Percentiles rank a stretch among this genome's conserved stretches.
phyloP scores from a whole-genome alignment of 2,113 vertebrate genomes.

The Myotis yumanensis region DNA sequence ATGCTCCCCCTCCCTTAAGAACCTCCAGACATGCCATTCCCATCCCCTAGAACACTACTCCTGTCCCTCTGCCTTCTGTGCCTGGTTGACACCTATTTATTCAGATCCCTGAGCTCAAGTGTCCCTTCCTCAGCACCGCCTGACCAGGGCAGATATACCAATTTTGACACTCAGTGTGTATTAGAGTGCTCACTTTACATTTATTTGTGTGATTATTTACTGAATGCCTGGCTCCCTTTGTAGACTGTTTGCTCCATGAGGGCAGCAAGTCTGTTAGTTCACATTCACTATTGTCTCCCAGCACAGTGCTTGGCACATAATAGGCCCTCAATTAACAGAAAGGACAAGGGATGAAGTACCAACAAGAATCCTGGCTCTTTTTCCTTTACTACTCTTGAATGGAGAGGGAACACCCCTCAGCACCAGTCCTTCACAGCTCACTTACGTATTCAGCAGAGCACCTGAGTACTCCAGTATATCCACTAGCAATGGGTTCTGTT shows the following conservation, averaged over 20 bases:
- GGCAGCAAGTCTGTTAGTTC: background rate
- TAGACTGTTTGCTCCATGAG: background rate
- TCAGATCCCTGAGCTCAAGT: background rate
- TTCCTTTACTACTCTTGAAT: background rate
- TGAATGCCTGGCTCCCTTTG: background rate
- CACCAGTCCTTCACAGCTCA: background rate
- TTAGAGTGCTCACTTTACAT: background rate
- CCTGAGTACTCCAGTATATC: background rate
- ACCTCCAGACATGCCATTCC: background rate
- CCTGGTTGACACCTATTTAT: background rate
- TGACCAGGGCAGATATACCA: background rate
- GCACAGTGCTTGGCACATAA: background rate
- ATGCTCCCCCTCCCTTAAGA: background rate
- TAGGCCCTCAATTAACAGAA: background rate
- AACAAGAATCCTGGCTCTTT: background rate
- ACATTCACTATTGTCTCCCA: background rate
- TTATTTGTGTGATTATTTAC: background rate
- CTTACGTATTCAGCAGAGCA: background rate
- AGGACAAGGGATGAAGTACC: background rate
- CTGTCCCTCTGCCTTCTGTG: background rate
- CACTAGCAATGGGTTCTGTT: background rate
- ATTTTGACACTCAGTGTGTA: background rate
- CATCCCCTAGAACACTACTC: too few relatives aligned
- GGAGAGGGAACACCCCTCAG: background rate
- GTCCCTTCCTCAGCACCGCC: background rate